phyloP scores from a whole-genome alignment of 2,797 vertebrate genomes.

The Cossypha dichroa region DNA sequence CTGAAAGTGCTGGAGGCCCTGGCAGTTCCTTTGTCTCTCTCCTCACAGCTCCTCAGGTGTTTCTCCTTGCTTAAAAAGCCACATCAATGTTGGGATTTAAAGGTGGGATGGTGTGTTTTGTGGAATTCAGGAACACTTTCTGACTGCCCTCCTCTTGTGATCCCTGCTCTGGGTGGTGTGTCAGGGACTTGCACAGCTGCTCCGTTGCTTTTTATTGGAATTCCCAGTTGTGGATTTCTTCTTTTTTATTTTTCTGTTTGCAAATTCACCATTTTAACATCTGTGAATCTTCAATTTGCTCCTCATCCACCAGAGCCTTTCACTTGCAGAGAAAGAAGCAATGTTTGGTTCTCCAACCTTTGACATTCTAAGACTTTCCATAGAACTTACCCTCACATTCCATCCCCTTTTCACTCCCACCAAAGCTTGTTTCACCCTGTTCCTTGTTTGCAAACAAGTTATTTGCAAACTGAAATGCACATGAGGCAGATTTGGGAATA shows the following conservation, averaged over 20 bases:
- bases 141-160: fast-evolving
- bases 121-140: not conserved
- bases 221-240: not conserved
- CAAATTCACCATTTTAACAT: not conserved
- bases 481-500: fast-evolving
- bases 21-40: not conserved
- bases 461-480: not conserved
- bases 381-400: fast-evolving
- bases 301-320: not conserved
- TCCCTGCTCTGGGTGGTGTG: fast-evolving
- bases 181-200: fast-evolving
- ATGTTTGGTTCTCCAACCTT: not conserved
- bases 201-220: not conserved
- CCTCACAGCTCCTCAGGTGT: not conserved
- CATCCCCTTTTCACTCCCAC: not conserved
- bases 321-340: not conserved
- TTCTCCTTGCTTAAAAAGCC: not conserved
- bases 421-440: not conserved
- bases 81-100: not conserved
- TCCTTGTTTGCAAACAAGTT: not conserved
- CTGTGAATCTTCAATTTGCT: fast-evolving
- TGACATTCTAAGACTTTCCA: not conserved
- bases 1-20: not conserved
- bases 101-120: not conserved
- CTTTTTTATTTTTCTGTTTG: not conserved